These are phyloP conservation scores for Nemopilema nomurai DNA, from an alignment of 30 jellyfish, hydroid and myxozoan genomes.

Conservation along the genomic window DNA sequence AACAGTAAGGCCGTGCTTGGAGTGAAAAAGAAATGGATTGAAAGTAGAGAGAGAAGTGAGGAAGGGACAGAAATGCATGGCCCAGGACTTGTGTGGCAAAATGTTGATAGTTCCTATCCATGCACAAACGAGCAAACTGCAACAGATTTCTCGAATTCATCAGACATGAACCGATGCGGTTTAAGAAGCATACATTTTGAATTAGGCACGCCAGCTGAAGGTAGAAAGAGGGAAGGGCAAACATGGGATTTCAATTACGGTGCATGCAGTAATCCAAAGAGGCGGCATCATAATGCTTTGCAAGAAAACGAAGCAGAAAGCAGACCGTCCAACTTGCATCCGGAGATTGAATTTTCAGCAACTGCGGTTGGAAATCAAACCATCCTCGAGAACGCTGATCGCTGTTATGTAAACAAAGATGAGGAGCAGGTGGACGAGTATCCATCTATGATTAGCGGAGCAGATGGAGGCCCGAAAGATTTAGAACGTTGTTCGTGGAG, in stretches of 20 bases:
- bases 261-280: slow-evolving; percentile 25
- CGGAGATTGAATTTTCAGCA: slow-evolving; percentile 12
- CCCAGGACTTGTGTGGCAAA: not conserved
- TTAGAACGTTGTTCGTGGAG: slow-evolving; percentile 22
- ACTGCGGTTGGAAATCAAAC: slow-evolving; percentile 14
- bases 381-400: slow-evolving; percentile 32
- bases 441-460: slow-evolving; percentile 14
- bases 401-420: slow-evolving; percentile 55
- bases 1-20: slow-evolving; percentile 3
- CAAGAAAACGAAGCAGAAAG: slow-evolving; percentile 12
- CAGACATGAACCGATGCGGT: not conserved
- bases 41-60: not conserved
- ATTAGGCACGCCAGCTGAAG: slow-evolving; percentile 25
- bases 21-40: not conserved
- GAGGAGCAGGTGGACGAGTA: slow-evolving; percentile 46
- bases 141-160: not conserved
- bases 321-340: slow-evolving; percentile 2
- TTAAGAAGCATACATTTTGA: not conserved
- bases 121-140: not conserved
- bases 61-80: not conserved
- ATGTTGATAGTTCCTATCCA: not conserved
- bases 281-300: slow-evolving; percentile 21
- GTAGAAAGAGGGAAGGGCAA: slow-evolving; percentile 8
- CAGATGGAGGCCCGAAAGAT: slow-evolving; percentile 27
- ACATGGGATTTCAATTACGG: slow-evolving; percentile 34